Conservation (phyloP, 1,140 invertebrate species). For the Bombus huntii region DNA sequence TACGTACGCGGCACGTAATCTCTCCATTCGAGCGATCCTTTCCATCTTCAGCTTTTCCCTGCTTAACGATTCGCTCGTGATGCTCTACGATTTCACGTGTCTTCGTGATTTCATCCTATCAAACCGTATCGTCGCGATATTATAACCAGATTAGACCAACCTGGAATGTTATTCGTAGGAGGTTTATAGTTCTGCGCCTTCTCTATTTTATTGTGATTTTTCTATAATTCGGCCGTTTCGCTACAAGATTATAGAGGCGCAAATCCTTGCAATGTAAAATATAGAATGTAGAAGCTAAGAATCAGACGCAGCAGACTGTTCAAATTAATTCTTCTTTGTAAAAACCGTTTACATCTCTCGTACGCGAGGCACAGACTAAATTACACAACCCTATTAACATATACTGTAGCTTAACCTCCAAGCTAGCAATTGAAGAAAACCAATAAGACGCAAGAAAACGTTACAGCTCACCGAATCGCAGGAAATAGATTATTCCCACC, state of each 20-base stretch:
- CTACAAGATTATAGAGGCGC: no score
- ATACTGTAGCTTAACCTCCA: not conserved
- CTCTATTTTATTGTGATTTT: no score
- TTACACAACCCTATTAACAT: not conserved
- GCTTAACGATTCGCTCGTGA: conserved; percentile 33
- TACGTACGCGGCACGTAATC: conserved; percentile 58
- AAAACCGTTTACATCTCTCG: not conserved
- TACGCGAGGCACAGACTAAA: not conserved
- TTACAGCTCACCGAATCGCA: not conserved
- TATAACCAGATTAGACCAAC: not conserved
- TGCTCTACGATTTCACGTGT: conserved; percentile 3
- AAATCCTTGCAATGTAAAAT: no score
- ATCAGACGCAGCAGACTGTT: not conserved
- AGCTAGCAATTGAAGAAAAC: not conserved
- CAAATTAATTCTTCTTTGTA: not conserved
- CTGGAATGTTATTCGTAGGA: not conserved
- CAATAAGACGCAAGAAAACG: not conserved
- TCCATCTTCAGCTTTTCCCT: conserved; percentile 27
- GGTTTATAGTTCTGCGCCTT: no score
- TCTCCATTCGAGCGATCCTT: conserved; percentile 59
- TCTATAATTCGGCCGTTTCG: no score
- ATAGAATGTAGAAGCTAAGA: no score
- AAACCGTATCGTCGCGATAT: conserved; percentile 2
- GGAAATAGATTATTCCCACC: conserved; percentile 2
- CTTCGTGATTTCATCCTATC: not conserved